These are phyloP conservation scores for Perca flavescens DNA, from an alignment of 2,113 vertebrate genomes.

Conservation along the genomic window DNA sequence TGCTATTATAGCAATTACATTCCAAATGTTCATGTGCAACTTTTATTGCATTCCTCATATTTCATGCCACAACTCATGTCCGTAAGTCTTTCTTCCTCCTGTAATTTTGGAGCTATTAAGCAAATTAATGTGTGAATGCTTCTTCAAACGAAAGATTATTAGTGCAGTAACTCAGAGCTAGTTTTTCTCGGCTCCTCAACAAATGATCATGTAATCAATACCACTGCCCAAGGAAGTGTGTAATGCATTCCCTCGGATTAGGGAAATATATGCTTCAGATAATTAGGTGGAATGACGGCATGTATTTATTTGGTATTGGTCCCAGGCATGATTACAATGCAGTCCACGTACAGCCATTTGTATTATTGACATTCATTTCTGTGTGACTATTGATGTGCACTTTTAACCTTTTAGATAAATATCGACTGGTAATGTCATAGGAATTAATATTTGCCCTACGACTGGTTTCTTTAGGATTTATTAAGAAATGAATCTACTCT, in stretches of 20 bases:
- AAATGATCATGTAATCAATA: constrained; percentile 79
- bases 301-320: constrained; percentile 75
- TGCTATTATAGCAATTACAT: constrained; percentile 33
- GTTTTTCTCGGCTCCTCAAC: constrained; percentile 62
- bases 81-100: constrained; percentile 38
- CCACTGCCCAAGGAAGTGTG: constrained; percentile 65
- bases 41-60: constrained; percentile 48
- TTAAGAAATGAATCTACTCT: constrained; percentile 38
- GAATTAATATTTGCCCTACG: constrained; percentile 56
- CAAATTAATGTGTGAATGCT: constrained; percentile 54
- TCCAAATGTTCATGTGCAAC: constrained; percentile 32
- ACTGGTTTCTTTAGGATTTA: constrained; percentile 58
- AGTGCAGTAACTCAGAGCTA: constrained; percentile 66
- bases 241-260: constrained; percentile 64
- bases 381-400: constrained; percentile 70
- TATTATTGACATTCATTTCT: constrained; percentile 72
- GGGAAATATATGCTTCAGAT: constrained; percentile 75
- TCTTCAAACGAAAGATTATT: constrained; percentile 68
- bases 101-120: constrained; percentile 54
- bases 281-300: constrained; percentile 76
- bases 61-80: constrained; percentile 13
- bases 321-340: constrained; percentile 60
- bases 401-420: constrained; percentile 80
- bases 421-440: constrained; percentile 63
- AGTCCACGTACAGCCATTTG: constrained; percentile 60